A percentile compares a stretch with the other conserved stretches of the same genome.
Conservation (phyloP, 2,797 vertebrate genomes). For the Sebastes reedi region DNA sequence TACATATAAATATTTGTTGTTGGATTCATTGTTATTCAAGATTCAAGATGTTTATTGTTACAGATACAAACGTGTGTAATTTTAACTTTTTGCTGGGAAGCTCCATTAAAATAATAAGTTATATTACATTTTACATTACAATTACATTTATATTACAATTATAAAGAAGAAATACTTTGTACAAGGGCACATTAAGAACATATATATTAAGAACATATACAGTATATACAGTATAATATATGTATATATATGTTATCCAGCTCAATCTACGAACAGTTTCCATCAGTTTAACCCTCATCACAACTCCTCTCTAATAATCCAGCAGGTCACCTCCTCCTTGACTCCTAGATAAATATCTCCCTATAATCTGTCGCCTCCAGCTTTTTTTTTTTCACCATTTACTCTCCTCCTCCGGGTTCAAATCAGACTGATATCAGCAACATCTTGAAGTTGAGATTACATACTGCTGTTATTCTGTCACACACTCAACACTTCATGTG, state of each 20-base stretch:
- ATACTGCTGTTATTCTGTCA: conserved; percentile 27
- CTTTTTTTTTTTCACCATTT: conserved; percentile 17
- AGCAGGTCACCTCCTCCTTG: conserved; percentile 46
- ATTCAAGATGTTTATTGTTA: not conserved
- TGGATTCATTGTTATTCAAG: not conserved
- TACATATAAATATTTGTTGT: not conserved
- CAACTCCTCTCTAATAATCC: conserved; percentile 57
- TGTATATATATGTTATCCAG: not conserved
- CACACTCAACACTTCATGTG: conserved; percentile 23
- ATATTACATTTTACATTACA: too few relatives aligned
- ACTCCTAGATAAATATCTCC: conserved; percentile 35
- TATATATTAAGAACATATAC: too few relatives aligned
- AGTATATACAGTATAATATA: not conserved
- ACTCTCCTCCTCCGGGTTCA: conserved; percentile 15
- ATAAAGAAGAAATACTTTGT: too few relatives aligned
- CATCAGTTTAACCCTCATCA: conserved; percentile 56
- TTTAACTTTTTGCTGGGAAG: too few relatives aligned
- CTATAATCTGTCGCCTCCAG: conserved; percentile 16
- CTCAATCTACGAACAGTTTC: conserved; percentile 7
- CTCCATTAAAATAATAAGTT: too few relatives aligned
- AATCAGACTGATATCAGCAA: conserved; percentile 20
- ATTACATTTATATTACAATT: too few relatives aligned
- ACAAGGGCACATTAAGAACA: too few relatives aligned
- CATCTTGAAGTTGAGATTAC: conserved; percentile 52
- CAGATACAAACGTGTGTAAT: too few relatives aligned